Evolutionary conservation across 2,888 invertebrate genomes (phyloP), one percentile per base, ranked within the genome.

Genomic region (Lamellibrachia columna): DNA sequence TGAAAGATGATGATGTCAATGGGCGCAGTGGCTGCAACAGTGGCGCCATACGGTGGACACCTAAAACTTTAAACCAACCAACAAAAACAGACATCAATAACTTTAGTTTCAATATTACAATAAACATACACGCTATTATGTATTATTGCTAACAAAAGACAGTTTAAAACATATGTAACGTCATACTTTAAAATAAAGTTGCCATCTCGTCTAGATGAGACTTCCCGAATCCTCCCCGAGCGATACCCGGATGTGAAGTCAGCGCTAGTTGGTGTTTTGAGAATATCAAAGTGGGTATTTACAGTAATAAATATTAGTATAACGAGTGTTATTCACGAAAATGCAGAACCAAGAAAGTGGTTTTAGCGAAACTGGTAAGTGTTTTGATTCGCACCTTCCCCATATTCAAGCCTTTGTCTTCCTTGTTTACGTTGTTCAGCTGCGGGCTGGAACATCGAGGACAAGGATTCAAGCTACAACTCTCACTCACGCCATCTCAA

Each of bases 201-300:
- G 75, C 15, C 15, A 22, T 75, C 75, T 75, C 75, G 75, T 22
- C 1, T 75, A n/a, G 75, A 6, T 75, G 75, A 75, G 75, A 75
- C 22, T 75, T 75, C 75, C 75, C 75, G 75, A 75, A 22, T 75
- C 15, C 22, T 75, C n/a, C 75, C 75, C 75, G 75, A 75, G 6
- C n/a, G 75, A n/a, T 75, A 22, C 75, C 75, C 75, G 75, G 75
- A 75, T 75, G 75, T 22, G 75, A 75, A 75, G 75, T 75, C 75
- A 11, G 15, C 75, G 22, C 22, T 75, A 75, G 75, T 75, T 75
- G 75, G 1, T 75, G 75, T 75, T 75, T 75, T 75, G 75, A 75
- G 75, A 75, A 22, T 11, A 75, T 75, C 75, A 22, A 75, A 75
- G 22, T 22, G 75, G 28, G 75, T 75, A 15, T 22, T n/a, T 75